Evolutionary conservation across 1,140 invertebrate species (phyloP).

Genomic region (Macrobrachium rosenbergii): DNA sequence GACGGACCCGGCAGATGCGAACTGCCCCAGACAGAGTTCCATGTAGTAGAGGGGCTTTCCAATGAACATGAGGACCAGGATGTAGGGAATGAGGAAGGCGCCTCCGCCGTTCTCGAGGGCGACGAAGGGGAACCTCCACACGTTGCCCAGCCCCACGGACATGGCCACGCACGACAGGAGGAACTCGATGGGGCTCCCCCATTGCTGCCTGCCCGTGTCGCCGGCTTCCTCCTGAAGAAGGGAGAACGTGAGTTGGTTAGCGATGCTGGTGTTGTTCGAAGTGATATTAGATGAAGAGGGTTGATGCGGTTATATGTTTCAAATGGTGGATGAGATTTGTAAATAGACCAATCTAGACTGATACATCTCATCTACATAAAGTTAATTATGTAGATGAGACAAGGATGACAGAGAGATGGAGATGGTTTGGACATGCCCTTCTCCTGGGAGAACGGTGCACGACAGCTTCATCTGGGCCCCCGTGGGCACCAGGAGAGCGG

Average conservation of each 20-base stretch:
- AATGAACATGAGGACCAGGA: constrained; percentile 75
- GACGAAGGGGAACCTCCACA: constrained; percentile 74
- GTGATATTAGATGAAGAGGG: too few species aligned
- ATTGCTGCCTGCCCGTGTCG: constrained; percentile 65
- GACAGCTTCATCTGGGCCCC: too few species aligned
- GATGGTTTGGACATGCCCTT: too few species aligned
- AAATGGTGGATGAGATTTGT: background rate
- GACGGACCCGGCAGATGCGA: constrained; percentile 64
- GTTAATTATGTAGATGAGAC: too few species aligned
- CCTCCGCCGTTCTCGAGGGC: constrained; percentile 72
- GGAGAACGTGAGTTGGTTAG: background rate
- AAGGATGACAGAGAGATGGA: too few species aligned
- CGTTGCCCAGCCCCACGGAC: constrained; percentile 73
- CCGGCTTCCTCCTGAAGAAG: background rate
- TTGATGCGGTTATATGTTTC: too few species aligned
- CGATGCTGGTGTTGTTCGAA: background rate
- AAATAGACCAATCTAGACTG: too few species aligned
- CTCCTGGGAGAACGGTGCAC: too few species aligned
- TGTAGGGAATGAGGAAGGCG: constrained; percentile 75
- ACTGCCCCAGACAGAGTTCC: constrained; percentile 66
- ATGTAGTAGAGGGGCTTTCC: constrained; percentile 69
- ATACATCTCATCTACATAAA: too few species aligned
- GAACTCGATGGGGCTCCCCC: constrained; percentile 68
- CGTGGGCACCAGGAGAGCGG: too few species aligned
- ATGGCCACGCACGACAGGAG: constrained; percentile 73